Evolutionary conservation across 2,113 vertebrate species (phyloP).

Genomic region (Campylomormyrus tamandua): DNA sequence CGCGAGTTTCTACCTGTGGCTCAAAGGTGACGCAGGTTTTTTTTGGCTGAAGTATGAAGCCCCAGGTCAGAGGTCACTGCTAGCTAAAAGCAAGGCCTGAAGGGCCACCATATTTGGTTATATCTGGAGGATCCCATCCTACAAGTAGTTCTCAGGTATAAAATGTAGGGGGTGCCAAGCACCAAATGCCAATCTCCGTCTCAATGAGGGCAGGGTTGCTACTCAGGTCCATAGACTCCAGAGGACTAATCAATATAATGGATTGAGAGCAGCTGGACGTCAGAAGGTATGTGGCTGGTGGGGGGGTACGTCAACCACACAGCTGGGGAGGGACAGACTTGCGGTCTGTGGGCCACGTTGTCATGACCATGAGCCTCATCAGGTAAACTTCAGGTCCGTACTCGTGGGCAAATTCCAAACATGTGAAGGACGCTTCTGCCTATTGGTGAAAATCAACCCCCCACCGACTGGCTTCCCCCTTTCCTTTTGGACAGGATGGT

Average conservation of each 20-base stretch:
- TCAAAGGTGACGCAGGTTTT: background rate
- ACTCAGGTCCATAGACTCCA: background rate
- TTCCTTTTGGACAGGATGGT: background rate
- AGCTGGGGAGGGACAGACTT: background rate
- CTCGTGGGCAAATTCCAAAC: background rate
- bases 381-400: background rate
- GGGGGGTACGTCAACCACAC: background rate
- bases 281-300: background rate
- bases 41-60: background rate
- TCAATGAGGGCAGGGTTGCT: background rate
- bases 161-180: background rate
- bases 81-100: background rate
- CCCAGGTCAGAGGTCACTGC: background rate
- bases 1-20: background rate
- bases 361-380: background rate
- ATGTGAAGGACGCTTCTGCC: background rate
- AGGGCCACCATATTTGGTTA: background rate
- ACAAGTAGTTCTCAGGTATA: background rate
- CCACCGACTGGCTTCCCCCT: background rate
- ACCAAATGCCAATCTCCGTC: background rate
- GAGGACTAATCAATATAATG: background rate
- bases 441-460: background rate
- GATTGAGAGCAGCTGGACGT: background rate
- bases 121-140: background rate
- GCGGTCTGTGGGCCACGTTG: background rate